phyloP scores from a whole-genome alignment of 2,113 vertebrate species.

The Rhadina sibilatrix region DNA sequence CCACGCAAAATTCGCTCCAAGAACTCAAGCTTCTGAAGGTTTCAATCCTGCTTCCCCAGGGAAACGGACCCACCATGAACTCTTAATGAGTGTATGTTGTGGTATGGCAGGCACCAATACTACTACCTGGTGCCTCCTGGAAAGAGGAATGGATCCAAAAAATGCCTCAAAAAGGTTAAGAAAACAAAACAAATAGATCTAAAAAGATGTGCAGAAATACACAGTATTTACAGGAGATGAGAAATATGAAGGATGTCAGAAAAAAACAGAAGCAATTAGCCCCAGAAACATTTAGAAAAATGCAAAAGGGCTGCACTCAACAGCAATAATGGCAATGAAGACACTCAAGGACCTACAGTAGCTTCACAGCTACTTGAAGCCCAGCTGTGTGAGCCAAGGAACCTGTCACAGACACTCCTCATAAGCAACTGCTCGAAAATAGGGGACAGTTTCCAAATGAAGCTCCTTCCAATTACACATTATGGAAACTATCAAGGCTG shows the following conservation, averaged over 20 bases:
- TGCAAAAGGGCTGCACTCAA: background rate
- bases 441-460: background rate
- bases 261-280: background rate
- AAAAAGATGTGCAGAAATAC: background rate
- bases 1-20: background rate
- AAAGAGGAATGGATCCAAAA: background rate
- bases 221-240: background rate
- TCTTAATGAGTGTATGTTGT: accelerated
- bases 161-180: background rate
- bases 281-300: background rate
- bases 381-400: background rate
- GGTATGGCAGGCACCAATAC: background rate
- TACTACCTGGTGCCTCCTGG: background rate
- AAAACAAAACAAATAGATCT: background rate
- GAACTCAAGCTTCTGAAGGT: background rate
- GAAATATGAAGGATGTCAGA: background rate
- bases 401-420: background rate
- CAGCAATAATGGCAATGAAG: background rate
- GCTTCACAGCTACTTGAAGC: background rate
- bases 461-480: background rate
- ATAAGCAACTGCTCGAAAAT: background rate
- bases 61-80: background rate
- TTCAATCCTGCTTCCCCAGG: background rate
- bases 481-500: background rate
- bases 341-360: background rate